Base-by-base conservation (phyloP, 1,140 invertebrate genomes). In the Drosophila novamexicana region DNA sequence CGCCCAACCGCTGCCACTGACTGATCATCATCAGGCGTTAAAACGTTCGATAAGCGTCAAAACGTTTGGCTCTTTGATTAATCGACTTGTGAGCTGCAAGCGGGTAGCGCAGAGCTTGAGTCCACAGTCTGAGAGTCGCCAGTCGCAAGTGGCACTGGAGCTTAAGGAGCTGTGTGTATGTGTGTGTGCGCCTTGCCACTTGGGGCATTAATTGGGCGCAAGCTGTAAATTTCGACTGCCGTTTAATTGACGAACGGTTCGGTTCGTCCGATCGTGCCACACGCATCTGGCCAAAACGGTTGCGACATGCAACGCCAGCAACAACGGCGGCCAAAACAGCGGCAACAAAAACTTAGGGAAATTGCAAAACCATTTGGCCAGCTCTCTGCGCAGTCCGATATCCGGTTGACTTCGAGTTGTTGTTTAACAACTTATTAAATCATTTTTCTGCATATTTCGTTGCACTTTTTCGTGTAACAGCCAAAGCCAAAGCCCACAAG, bases 401-500 rank as follows among this genome's bases (percentile, higher is more conserved):
- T 77, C 75, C 75, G 75, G 75, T 68, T 67, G 44, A 67, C 50
- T 75, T 58, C 57, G 52, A 68, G 6, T 52, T 69, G 70, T 77
- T 73, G 75, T 68, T 59, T 12, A 52, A 47, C 75, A 77, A 77
- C 75, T 74, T 77, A 77, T 77, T 74, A 77, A 77, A 77, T 77
- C 75, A 77, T 63, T 71, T 75, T 75, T 75, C 44, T 59, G 62
- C 54, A 61, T 32, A 59, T 64, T 72, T 62, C 52, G 22, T 50
- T 42, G 42, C 49, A 53, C 44, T 44, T 58, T 42, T 42, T 58
- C 45, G 29, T 62, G 67, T 10, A 49, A 10, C 22, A n/a, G 22
- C 22, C 1, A 29, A 49, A n/a, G 29, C 10, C 5, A 32, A 32
- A 50, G 12, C 22, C 12, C 16, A 36, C 45, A 34, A n/a, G 10